Percentiles rank a stretch among this genome's conserved stretches.
These are phyloP conservation scores for Pseudanteris insignis DNA, from an alignment of 2,888 invertebrate genomes.

Conservation along the genomic window DNA sequence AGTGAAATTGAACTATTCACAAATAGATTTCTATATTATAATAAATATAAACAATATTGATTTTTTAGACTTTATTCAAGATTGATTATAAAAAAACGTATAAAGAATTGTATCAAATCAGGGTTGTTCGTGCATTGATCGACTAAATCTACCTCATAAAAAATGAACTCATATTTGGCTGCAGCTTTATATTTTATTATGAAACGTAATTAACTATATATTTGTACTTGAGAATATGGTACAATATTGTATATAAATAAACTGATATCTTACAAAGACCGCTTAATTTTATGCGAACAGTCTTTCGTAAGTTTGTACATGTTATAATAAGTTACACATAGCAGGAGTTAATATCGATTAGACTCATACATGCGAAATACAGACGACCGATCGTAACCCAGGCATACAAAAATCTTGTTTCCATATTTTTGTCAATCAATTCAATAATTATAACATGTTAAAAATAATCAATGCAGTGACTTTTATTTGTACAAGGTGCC, in stretches of 20 bases:
- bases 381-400: constrained; percentile 53
- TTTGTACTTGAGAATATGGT: constrained; percentile 63
- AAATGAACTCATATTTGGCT: constrained; percentile 32
- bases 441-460: constrained; percentile 48
- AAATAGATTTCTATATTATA: too few relatives aligned
- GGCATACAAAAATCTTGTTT: constrained; percentile 49
- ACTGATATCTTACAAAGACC: constrained; percentile 62
- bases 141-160: too few relatives aligned
- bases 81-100: too few relatives aligned
- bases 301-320: constrained; percentile 62
- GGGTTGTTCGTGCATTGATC: too few relatives aligned
- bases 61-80: too few relatives aligned
- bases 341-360: constrained; percentile 57
- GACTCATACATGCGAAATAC: constrained; percentile 55
- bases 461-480: constrained; percentile 47
- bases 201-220: constrained; percentile 62
- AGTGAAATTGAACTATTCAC: too few relatives aligned
- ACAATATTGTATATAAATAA: constrained; percentile 63
- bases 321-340: constrained; percentile 61
- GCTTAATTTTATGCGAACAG: constrained; percentile 57
- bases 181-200: constrained; percentile 57
- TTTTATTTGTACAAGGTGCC: constrained; percentile 54
- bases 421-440: constrained; percentile 11
- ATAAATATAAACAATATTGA: too few relatives aligned
- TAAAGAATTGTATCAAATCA: too few relatives aligned